Conservation (phyloP, 2,888 invertebrate species). For the Carterocephalus palaemon region DNA sequence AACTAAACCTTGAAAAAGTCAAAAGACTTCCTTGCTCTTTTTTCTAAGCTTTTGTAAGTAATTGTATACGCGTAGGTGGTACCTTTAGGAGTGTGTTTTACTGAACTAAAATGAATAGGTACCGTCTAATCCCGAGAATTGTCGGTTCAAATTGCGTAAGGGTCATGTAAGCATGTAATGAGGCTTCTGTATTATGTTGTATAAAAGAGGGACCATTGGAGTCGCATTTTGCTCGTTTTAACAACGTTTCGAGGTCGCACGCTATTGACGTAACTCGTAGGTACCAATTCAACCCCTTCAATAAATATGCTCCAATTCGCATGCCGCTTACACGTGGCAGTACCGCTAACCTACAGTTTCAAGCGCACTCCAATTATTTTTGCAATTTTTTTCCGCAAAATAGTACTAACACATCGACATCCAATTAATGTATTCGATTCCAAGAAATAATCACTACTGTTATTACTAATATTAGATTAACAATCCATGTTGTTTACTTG, state of each 20-base stretch:
- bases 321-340: conserved; percentile 48
- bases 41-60: too few relatives aligned
- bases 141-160: too few relatives aligned
- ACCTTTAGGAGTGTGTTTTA: too few relatives aligned
- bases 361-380: conserved; percentile 25
- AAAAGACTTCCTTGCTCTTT: too few relatives aligned
- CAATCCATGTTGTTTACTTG: conserved; percentile 5
- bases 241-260: conserved; percentile 33
- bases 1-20: too few relatives aligned
- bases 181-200: too few relatives aligned
- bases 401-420: background rate
- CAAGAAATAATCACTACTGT: conserved; percentile 1
- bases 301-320: conserved; percentile 46
- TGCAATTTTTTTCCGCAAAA: conserved; percentile 15
- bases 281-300: conserved; percentile 41
- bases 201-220: conserved; percentile 2
- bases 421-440: background rate
- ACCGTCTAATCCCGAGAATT: too few relatives aligned
- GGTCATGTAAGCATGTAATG: too few relatives aligned
- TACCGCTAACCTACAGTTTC: conserved; percentile 37
- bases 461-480: too few relatives aligned
- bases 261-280: conserved; percentile 19
- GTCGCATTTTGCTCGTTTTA: conserved; percentile 11
- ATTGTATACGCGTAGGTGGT: too few relatives aligned
- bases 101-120: too few relatives aligned